Evolutionary conservation across 2,113 vertebrate genomes (phyloP), one percentile per base, ranked within the genome.

Genomic region (Smithornis capensis): DNA sequence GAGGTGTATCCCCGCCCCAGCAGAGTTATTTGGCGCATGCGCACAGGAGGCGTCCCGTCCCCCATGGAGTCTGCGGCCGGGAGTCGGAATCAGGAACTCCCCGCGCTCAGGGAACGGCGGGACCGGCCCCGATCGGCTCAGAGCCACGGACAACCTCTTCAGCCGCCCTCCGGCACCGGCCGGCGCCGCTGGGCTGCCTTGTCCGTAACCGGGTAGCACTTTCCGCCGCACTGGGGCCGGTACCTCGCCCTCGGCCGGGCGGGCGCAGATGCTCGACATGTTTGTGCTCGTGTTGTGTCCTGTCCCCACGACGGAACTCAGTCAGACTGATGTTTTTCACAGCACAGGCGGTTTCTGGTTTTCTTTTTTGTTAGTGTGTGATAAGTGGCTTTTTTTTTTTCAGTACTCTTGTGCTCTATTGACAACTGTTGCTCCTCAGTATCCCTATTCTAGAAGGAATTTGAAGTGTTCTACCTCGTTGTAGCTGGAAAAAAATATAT

Each of bases 41-140:
- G 93, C 25, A 1, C 4, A 14, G 9, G 0, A 2, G 2, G 0
- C 0, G 3, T 1, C 2, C 6, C 4, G 1, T 4, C 4, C 1
- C 4, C 1, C 2, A 0, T 8, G 12, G 78, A 1, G 19, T 24
- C 7, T 0, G 19, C 2, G 16, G 49, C 8, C 19, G 37, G 8
- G 19, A 17, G 35, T 0, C 4, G 33, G 47, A 2, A 1, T 0
- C 21, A 1, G 13, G 27, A 0, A 2, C 7, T 0, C 0, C 1
- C 11, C 0, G 40, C 8, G 12, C 31, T 25, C n/a, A 25, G 44
- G 50, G 25, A 10, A 1, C 7, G 5, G 70, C 2, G 11, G 16
- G 25, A 3, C 4, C 4, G 15, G 64, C 11, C 23, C 13, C 31
- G 14, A 19, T 27, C 23, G 21, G 53, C 4, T 1, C 40, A 2